Evolutionary conservation across 2,113 vertebrate genomes (phyloP).

Genomic region (Centropristis striata): DNA sequence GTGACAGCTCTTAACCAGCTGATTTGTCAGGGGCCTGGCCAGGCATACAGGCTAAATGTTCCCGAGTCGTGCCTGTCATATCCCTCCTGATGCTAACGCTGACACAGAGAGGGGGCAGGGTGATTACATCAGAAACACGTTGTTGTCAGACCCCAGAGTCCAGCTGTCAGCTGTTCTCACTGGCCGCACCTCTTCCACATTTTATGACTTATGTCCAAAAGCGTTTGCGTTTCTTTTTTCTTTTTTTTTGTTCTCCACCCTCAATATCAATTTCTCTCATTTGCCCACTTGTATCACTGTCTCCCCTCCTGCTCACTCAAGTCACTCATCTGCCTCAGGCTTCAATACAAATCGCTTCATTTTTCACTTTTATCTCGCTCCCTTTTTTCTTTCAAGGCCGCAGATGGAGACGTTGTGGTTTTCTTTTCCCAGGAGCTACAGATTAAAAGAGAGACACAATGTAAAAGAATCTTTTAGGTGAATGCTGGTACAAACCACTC

Average conservation of each 20-base stretch:
- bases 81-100: slow-evolving; percentile 30
- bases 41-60: slow-evolving; percentile 62
- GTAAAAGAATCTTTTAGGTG: neutral
- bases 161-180: slow-evolving; percentile 56
- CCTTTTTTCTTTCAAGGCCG: slow-evolving; percentile 2
- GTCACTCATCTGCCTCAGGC: slow-evolving; percentile 19
- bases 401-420: slow-evolving; percentile 14
- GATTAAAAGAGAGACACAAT: slow-evolving; percentile 1
- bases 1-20: slow-evolving; percentile 77
- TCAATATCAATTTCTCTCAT: slow-evolving; percentile 21
- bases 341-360: slow-evolving; percentile 43
- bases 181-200: slow-evolving; percentile 25
- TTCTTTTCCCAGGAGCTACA: neutral
- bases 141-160: slow-evolving; percentile 55
- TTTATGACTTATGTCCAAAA: slow-evolving; percentile 32
- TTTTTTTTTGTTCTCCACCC: slow-evolving; percentile 3
- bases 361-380: slow-evolving; percentile 35
- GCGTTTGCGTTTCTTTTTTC: neutral
- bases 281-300: slow-evolving; percentile 12
- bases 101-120: slow-evolving; percentile 19
- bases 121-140: slow-evolving; percentile 69
- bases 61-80: slow-evolving; percentile 62
- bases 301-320: slow-evolving; percentile 22
- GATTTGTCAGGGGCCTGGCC: slow-evolving; percentile 77
- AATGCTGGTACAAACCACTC: neutral